These are phyloP conservation scores for Argyra leucocephala DNA, from an alignment of 2,888 invertebrate genomes.

Conservation along the genomic window DNA sequence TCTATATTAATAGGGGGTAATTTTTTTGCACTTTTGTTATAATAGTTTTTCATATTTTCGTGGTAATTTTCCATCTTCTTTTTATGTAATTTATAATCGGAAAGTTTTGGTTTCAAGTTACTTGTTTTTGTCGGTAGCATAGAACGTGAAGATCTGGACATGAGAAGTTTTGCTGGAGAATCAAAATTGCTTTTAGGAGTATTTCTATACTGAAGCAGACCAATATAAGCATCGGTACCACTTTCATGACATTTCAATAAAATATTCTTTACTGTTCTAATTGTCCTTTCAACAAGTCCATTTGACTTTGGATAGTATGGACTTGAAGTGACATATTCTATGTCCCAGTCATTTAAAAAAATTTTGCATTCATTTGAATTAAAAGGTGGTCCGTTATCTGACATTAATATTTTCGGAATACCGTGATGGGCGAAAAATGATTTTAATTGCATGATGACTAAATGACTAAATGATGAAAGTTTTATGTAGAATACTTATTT, in stretches of 20 bases:
- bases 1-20: no score
- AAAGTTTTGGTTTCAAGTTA: slow-evolving; percentile 7
- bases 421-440: slow-evolving; percentile 18
- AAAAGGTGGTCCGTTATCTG: slow-evolving; percentile 6
- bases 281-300: slow-evolving; percentile 13
- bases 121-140: slow-evolving; percentile 7
- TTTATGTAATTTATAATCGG: neutral
- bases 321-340: slow-evolving; percentile 14
- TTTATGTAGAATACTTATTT: slow-evolving; percentile 12
- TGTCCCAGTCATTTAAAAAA: slow-evolving; percentile 9
- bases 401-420: slow-evolving; percentile 10
- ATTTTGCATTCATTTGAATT: slow-evolving; percentile 7
- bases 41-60: neutral
- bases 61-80: neutral
- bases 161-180: slow-evolving; percentile 13
- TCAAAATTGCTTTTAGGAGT: slow-evolving; percentile 12
- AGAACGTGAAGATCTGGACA: slow-evolving; percentile 11
- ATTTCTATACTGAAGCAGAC: slow-evolving; percentile 15
- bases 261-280: slow-evolving; percentile 13
- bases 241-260: slow-evolving; percentile 14
- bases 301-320: slow-evolving; percentile 14
- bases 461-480: slow-evolving; percentile 10
- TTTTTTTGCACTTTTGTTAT: neutral
- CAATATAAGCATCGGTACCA: slow-evolving; percentile 15
- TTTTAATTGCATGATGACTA: slow-evolving; percentile 16